Base-by-base conservation (phyloP, 2,797 vertebrate genomes). In the Schizothorax lantsangensis region DNA sequence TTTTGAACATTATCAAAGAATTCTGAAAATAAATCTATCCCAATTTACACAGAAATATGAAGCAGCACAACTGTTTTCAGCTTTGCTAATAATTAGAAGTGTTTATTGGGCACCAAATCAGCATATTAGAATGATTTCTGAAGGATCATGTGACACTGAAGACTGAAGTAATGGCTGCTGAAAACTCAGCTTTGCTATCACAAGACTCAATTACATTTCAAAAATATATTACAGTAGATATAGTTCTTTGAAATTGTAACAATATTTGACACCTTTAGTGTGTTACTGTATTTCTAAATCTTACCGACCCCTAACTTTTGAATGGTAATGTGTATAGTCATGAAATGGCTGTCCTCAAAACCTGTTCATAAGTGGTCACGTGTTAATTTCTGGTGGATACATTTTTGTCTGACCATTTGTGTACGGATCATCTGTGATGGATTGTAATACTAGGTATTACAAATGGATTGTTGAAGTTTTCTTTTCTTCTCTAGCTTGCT, bases 391-490 rank as follows among this genome's bases (percentile, higher is more conserved):
- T 15, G 30, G 26, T 75, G 45, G 26, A 74, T 30, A 74, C 26
- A 1, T 1, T 75, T 15, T 52, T 75, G 26, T 52, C 26, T 33
- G 45, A 33, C 26, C 17, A 21, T 45, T 30, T 19, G 26, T 75
- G 15, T 43, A 45, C 6, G 8, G 7, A 68, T 68, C 6, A 33
- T 68, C 66, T 21, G 66, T 12, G 21, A 43, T 72, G 17, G 19
- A 71, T 75, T 26, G 9, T 74, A 49, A 30, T 74, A 4, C 8
- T 45, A 19, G 15, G 45, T 19, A 30, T 49, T 33, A 40, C 9
- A 54, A 71, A 81, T 49, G 2, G 9, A 49, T 72, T 38, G 57
- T 57, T 72, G 33, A 26, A 12, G 36, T 87, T 66, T 59, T 62
- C 49, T 54, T 54, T 59, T 62, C 52, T 54, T 54, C 52, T 54